Percentiles rank a stretch among this genome's conserved stretches.
Conservation (phyloP, 2,797 vertebrate genomes). For the Numenius phaeopus region DNA sequence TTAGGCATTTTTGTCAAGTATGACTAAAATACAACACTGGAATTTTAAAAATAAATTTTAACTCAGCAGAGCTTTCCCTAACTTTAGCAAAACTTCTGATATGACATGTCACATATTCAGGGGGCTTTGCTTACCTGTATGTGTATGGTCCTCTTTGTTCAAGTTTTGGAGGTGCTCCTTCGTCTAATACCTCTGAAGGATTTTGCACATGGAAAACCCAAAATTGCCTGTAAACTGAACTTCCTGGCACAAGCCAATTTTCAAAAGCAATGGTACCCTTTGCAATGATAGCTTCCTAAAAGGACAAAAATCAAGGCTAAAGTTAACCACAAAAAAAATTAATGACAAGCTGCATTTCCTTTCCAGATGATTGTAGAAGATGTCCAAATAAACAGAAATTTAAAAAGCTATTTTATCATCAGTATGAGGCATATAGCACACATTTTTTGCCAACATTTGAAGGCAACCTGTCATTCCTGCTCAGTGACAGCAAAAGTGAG, state of each 20-base stretch:
- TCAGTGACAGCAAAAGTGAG: not conserved
- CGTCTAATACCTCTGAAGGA: slow-evolving; percentile 76
- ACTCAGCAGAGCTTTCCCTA: not conserved
- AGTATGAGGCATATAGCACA: not conserved
- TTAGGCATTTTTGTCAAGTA: not conserved
- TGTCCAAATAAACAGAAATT: not conserved
- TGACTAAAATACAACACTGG: not conserved
- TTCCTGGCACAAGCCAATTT: slow-evolving; percentile 87
- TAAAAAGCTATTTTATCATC: not conserved
- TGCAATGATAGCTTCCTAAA: slow-evolving; percentile 88
- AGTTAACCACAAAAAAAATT: not conserved
- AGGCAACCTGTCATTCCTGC: not conserved
- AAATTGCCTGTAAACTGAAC: slow-evolving; percentile 88
- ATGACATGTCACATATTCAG: not conserved
- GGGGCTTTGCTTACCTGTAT: slow-evolving; percentile 81
- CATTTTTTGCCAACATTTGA: not conserved
- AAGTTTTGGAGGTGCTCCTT: slow-evolving; percentile 81
- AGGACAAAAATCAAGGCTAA: not conserved
- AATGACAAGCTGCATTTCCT: not conserved
- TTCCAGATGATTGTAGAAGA: not conserved
- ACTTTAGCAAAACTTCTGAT: not conserved
- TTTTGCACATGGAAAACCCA: slow-evolving; percentile 93
- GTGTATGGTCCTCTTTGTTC: slow-evolving; percentile 92
- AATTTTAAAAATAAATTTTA: not conserved
- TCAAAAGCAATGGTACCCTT: slow-evolving; percentile 89